Conservation (phyloP, 2,113 vertebrate species). For the Platysternon megacephalum region DNA sequence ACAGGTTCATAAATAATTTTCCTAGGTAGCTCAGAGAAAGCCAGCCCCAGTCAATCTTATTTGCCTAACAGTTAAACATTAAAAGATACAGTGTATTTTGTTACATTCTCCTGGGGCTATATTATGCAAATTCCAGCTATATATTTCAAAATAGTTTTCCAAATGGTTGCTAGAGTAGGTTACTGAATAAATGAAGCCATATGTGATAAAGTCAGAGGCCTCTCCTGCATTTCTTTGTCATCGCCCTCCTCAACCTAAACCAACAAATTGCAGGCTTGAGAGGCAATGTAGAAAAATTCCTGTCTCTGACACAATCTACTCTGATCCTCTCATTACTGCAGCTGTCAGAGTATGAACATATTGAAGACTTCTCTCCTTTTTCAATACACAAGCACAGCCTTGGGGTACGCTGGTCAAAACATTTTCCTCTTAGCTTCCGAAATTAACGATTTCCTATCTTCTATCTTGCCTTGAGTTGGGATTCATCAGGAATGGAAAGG, state of each 20-base stretch:
- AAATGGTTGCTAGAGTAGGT: background rate
- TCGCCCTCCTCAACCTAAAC: background rate
- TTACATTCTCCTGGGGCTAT: background rate
- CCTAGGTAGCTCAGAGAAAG: background rate
- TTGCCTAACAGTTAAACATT: background rate
- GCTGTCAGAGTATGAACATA: conserved; percentile 13
- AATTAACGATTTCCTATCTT: conserved; percentile 33
- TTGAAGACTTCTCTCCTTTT: conserved; percentile 27
- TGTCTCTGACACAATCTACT: background rate
- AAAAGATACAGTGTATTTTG: background rate
- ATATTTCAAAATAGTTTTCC: background rate
- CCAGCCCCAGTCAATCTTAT: background rate
- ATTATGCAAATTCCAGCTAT: background rate
- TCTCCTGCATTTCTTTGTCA: background rate
- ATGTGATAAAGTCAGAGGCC: background rate
- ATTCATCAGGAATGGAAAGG: conserved; percentile 3
- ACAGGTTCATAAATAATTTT: background rate
- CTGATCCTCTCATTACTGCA: background rate
- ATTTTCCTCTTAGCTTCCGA: conserved; percentile 9
- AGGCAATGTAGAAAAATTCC: background rate
- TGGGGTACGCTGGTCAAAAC: background rate
- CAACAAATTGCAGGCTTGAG: background rate
- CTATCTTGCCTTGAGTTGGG: background rate
- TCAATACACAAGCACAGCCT: conserved; percentile 12
- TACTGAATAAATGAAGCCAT: background rate